phyloP scores from a whole-genome alignment of 1,140 invertebrate genomes.

The Zaprionus nigranus region DNA sequence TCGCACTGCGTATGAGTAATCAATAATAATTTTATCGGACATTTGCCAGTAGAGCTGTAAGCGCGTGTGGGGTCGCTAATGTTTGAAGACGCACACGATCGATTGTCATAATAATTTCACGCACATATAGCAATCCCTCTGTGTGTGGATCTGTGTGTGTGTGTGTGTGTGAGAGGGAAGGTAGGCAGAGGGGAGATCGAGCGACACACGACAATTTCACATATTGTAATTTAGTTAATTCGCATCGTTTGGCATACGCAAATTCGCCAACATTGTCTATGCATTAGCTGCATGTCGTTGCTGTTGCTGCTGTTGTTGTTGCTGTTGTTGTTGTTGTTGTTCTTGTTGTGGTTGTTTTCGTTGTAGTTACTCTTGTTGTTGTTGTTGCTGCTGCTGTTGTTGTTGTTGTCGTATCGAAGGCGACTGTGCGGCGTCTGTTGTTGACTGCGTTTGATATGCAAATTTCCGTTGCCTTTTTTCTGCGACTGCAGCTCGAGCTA shows the following conservation, averaged over 20 bases:
- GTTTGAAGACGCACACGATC: constrained; percentile 54
- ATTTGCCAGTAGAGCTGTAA: constrained; percentile 12
- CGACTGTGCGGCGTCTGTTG: constrained; percentile 77
- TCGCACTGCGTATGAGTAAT: constrained; percentile 74
- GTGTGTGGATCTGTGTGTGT: not conserved
- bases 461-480: constrained; percentile 62
- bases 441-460: constrained; percentile 77
- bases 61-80: constrained; percentile 32
- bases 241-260: constrained; percentile 73
- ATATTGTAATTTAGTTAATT: constrained; percentile 83
- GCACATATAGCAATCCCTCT: constrained; percentile 62
- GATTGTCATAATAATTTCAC: constrained; percentile 80
- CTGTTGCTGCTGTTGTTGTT: constrained; percentile 9
- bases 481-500: constrained; percentile 24
- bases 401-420: constrained; percentile 59
- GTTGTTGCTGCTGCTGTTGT: constrained; percentile 1
- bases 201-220: constrained; percentile 60
- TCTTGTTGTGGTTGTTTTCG: constrained; percentile 16
- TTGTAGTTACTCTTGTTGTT: constrained; percentile 27
- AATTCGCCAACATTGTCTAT: constrained; percentile 75
- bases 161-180: not conserved
- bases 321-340: constrained; percentile 21
- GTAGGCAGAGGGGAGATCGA: not conserved
- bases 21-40: constrained; percentile 78
- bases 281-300: constrained; percentile 65